A percentile compares a stretch with the other conserved stretches of the same genome.
phyloP scores from a whole-genome alignment of 53 echinoderm and acorn worm species.

The Echinarachnius parma region DNA sequence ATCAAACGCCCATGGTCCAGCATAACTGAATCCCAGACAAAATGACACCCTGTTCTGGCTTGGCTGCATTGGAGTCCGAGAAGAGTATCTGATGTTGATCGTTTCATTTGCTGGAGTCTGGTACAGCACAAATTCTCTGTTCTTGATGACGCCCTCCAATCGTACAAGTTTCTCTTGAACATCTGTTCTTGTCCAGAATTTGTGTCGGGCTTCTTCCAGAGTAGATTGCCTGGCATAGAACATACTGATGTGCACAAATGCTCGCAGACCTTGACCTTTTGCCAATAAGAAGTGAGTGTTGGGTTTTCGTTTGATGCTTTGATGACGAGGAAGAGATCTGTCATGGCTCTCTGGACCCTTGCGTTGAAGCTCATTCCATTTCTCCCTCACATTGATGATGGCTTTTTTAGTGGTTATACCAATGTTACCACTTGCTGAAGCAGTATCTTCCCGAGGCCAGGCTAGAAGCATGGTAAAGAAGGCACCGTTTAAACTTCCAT shows the following conservation, averaged over 20 bases:
- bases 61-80: neutral
- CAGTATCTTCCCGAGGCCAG: neutral
- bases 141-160: neutral
- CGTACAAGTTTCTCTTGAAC: neutral
- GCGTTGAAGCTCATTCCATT: neutral
- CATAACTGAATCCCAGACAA: constrained; percentile 1
- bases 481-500: neutral
- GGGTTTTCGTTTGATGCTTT: neutral
- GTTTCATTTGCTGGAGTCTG: neutral
- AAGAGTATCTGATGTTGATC: neutral
- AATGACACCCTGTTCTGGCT: constrained; percentile 4
- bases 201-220: neutral
- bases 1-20: neutral
- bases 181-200: neutral
- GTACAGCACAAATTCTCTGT: neutral
- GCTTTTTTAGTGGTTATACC: neutral
- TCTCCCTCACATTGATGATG: neutral
- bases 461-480: neutral
- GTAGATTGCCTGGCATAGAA: neutral
- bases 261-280: neutral
- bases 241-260: constrained; percentile 3
- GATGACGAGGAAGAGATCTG: neutral
- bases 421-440: neutral
- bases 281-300: neutral
- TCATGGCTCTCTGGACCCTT: neutral